Percentiles rank a stretch among this genome's conserved stretches.
Evolutionary conservation across 2,797 vertebrate genomes (phyloP).

Genomic region (Peromyscus attwateri): DNA sequence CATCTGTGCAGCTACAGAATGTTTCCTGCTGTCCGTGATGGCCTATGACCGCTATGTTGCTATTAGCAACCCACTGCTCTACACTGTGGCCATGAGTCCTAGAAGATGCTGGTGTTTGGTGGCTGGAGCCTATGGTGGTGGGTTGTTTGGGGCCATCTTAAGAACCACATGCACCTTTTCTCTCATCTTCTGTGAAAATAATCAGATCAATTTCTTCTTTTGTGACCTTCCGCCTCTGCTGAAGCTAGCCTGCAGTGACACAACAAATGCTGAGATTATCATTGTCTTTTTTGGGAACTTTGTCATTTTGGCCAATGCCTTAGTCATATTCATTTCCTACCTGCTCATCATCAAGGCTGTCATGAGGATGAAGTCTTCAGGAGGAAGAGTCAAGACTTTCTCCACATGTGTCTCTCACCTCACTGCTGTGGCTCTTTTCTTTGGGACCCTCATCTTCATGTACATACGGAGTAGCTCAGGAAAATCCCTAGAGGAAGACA

Average conservation of each 20-base stretch:
- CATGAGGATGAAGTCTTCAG: constrained; percentile 53
- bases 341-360: constrained; percentile 71
- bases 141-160: constrained; percentile 67
- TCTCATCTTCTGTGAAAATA: constrained; percentile 79
- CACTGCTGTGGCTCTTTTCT: constrained; percentile 74
- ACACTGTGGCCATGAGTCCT: constrained; percentile 56
- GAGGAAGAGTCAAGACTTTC: constrained; percentile 75
- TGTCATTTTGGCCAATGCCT: constrained; percentile 69
- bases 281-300: constrained; percentile 70
- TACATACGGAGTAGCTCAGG: constrained; percentile 49
- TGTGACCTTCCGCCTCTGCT: constrained; percentile 85
- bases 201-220: constrained; percentile 85
- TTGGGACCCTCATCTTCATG: constrained; percentile 80
- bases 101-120: constrained; percentile 70
- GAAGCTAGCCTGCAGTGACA: constrained; percentile 82
- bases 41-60: constrained; percentile 79
- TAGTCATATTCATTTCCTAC: constrained; percentile 78
- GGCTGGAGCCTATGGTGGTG: constrained; percentile 64
- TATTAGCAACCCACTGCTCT: constrained; percentile 74
- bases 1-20: constrained; percentile 73
- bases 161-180: constrained; percentile 82
- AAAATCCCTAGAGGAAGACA: constrained; percentile 74
- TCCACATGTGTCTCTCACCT: constrained; percentile 80
- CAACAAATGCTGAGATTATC: constrained; percentile 25
- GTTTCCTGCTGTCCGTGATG: constrained; percentile 81